Conservation (phyloP, 2,113 vertebrate genomes). For the Mastomys natalensis region DNA sequence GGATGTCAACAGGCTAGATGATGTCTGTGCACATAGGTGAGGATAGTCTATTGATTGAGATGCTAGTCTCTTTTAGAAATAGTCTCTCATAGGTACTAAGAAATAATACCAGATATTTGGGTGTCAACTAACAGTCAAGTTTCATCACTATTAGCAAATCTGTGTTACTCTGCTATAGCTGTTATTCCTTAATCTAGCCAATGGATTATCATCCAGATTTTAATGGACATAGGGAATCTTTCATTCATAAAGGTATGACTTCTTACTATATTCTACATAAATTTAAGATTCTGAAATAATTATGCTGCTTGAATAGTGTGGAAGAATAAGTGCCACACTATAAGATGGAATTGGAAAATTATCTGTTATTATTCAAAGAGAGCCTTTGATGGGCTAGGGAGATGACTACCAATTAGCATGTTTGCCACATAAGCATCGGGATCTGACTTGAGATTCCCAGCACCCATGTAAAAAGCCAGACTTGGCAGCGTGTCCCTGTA, state of each 20-base stretch:
- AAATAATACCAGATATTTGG: not conserved
- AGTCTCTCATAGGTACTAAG: not conserved
- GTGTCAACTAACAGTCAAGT: not conserved
- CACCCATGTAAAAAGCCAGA: not conserved
- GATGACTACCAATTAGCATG: not conserved
- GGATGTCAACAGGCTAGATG: not conserved
- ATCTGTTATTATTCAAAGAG: not conserved
- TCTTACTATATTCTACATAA: not conserved
- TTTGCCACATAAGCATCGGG: no score
- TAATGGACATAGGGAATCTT: not conserved
- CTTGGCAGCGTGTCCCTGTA: not conserved
- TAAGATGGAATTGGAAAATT: slow-evolving; percentile 14
- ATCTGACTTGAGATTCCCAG: not conserved
- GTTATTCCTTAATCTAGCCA: not conserved
- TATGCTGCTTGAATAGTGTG: not conserved
- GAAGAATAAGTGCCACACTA: not conserved
- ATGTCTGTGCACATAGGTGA: not conserved
- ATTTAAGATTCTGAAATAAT: slow-evolving; percentile 4
- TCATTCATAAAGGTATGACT: slow-evolving; percentile 37
- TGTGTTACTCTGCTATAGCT: not conserved
- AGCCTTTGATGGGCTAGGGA: not conserved
- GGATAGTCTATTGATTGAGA: not conserved
- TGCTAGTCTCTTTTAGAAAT: not conserved
- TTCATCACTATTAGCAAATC: not conserved
- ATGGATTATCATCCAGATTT: not conserved